Conservation (phyloP, 2,888 invertebrate species). For the Patella depressa region DNA sequence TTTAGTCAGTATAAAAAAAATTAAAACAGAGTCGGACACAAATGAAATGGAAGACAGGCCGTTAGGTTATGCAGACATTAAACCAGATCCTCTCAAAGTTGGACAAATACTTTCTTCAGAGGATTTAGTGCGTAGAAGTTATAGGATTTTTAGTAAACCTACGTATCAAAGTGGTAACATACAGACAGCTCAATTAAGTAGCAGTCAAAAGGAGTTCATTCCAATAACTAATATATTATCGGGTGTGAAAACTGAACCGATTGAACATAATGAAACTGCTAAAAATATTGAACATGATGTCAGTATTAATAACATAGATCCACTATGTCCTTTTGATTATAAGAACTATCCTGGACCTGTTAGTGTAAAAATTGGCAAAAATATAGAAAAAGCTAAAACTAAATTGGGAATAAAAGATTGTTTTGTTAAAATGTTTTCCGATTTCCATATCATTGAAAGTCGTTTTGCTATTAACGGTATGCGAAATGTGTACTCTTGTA, state of each 20-base stretch:
- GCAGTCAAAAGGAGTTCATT: background rate
- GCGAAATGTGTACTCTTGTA: constrained; percentile 3
- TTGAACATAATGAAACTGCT: background rate
- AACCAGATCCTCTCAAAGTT: background rate
- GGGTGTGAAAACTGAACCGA: background rate
- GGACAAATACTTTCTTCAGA: constrained; percentile 1
- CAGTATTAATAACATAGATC: background rate
- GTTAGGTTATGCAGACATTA: background rate
- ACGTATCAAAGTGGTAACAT: background rate
- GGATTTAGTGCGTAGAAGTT: background rate
- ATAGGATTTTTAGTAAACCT: background rate
- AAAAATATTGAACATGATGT: too few species aligned
- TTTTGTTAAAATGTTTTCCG: background rate
- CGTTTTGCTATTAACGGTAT: constrained; percentile 1
- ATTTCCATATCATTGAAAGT: background rate
- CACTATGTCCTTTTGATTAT: background rate
- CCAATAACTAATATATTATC: background rate
- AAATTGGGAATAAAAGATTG: background rate
- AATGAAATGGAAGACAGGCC: background rate
- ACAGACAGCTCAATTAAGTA: background rate
- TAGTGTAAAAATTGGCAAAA: background rate
- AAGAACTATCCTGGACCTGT: background rate
- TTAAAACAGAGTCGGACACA: too few species aligned
- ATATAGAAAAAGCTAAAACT: background rate
- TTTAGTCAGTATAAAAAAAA: too few species aligned